Evolutionary conservation across 2,797 vertebrate species (phyloP), one percentile per base, ranked within the genome.

Genomic region (Pempheris klunzingeri): DNA sequence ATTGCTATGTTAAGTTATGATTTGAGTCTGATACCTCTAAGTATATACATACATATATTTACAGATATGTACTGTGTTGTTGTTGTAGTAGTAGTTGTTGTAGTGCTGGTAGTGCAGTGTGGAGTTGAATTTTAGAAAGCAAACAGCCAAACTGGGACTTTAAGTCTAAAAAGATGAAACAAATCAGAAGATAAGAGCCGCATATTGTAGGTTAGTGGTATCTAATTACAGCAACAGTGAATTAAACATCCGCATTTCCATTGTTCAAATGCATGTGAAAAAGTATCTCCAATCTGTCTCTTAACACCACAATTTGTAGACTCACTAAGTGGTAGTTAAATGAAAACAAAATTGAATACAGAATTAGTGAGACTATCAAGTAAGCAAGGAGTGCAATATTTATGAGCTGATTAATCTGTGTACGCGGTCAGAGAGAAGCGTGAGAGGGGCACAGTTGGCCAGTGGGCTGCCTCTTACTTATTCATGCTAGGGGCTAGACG

Each of bases 391-490:
- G 74, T 91, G 84, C 77, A 94, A 88, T 90, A 94, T 94, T 83
- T 76, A 93, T 92, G 85, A 90, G 76, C 79, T 90, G 91, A 94
- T 92, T 93, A 88, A 90, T 92, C 72, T 84, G 77, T 89, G 82
- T 78, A 80, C 15, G 62, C 39, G 74, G 85, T 83, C 80, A 78
- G 74, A 83, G 69, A 70, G 55, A 59, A 78, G 74, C 50, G 59
- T 36, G 72, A 89, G 74, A 80, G 78, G 83, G 55, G 59, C 18
- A 67, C 80, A 70, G 78, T 73, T 62, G 87, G 84, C 83, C 81
- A 86, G 66, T 82, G 75, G 82, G 86, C 79, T 50, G 47, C 61
- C 28, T 73, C 87, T 93, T 86, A 90, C 88, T 92, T 92, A 94
- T 95, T 93, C 87, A 93, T 93, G 83, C 85, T 78, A 4, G 32